These are phyloP conservation scores for Pipra filicauda DNA, from an alignment of 2,113 vertebrate genomes.

Conservation along the genomic window DNA sequence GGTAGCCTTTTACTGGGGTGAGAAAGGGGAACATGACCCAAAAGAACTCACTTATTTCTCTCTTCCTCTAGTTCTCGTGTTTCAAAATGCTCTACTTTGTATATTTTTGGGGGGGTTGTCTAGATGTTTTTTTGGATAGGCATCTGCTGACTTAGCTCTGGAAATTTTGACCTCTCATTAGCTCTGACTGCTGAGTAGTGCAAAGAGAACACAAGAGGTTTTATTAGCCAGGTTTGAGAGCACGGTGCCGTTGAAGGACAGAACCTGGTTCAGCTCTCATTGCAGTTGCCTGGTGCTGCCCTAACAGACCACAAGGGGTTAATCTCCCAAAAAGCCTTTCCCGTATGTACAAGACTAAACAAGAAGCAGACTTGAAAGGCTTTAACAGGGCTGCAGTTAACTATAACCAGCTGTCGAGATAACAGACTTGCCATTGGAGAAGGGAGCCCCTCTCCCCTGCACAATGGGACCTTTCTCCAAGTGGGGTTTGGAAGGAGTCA, in stretches of 20 bases:
- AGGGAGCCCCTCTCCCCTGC: constrained; percentile 44
- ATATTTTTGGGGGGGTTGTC: constrained; percentile 18
- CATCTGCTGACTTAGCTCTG: constrained; percentile 59
- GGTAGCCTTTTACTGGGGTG: not conserved
- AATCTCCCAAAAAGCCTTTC: constrained; percentile 17
- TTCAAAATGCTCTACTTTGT: constrained; percentile 24
- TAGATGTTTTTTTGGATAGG: constrained; percentile 50
- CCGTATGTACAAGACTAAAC: constrained; percentile 67
- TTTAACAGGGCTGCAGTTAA: constrained; percentile 76
- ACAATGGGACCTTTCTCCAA: constrained; percentile 69
- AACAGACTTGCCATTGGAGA: constrained; percentile 68
- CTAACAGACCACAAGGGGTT: constrained; percentile 41
- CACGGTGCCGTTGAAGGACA: not conserved
- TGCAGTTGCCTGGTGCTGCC: not conserved
- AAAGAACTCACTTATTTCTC: not conserved
- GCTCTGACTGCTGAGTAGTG: not conserved
- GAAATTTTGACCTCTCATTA: constrained; percentile 68
- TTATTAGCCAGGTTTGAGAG: not conserved
- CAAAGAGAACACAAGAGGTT: not conserved
- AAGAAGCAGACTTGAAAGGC: constrained; percentile 61
- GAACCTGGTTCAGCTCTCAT: not conserved
- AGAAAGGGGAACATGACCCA: not conserved
- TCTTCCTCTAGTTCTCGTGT: not conserved
- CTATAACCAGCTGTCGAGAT: constrained; percentile 81
- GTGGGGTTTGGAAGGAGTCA: not conserved